These are phyloP conservation scores for Ditula angustiorana DNA, from an alignment of 2,888 invertebrate species.

Conservation along the genomic window DNA sequence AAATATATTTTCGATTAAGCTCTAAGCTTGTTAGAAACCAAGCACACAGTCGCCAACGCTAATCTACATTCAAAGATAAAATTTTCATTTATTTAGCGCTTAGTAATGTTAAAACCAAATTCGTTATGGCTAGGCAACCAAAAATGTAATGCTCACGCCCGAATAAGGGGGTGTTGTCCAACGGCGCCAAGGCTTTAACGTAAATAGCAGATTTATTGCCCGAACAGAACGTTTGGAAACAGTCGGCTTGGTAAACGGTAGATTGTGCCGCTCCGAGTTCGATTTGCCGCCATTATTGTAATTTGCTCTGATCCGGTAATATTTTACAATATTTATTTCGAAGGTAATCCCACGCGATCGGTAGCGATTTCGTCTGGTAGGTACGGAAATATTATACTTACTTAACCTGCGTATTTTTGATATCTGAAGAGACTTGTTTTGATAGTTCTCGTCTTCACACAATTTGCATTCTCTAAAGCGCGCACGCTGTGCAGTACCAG, in stretches of 20 bases:
- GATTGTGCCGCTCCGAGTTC: conserved; percentile 25
- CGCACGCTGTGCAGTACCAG: neutral
- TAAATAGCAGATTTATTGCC: conserved; percentile 42
- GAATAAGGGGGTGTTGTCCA: conserved; percentile 22
- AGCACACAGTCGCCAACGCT: neutral
- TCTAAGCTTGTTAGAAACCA: conserved; percentile 3
- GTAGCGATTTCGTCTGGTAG: conserved; percentile 15
- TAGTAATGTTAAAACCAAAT: conserved; percentile 6
- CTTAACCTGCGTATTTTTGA: too few species aligned
- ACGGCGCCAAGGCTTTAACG: conserved; percentile 25
- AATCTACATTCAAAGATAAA: neutral
- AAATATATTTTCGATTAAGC: conserved; percentile 2
- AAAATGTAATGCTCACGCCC: conserved; percentile 18
- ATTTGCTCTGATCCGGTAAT: conserved; percentile 35
- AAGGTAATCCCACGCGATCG: conserved; percentile 20
- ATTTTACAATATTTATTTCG: conserved; percentile 31
- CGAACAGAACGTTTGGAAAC: conserved; percentile 24
- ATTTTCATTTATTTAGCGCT: neutral
- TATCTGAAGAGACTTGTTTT: neutral
- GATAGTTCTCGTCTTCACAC: neutral
- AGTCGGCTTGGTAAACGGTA: conserved; percentile 29
- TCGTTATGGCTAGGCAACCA: neutral
- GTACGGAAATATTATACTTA: neutral
- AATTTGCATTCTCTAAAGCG: neutral
- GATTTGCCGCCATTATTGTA: conserved; percentile 40